Evolutionary conservation across 2,797 vertebrate species (phyloP).

Genomic region (Coreius guichenoti): DNA sequence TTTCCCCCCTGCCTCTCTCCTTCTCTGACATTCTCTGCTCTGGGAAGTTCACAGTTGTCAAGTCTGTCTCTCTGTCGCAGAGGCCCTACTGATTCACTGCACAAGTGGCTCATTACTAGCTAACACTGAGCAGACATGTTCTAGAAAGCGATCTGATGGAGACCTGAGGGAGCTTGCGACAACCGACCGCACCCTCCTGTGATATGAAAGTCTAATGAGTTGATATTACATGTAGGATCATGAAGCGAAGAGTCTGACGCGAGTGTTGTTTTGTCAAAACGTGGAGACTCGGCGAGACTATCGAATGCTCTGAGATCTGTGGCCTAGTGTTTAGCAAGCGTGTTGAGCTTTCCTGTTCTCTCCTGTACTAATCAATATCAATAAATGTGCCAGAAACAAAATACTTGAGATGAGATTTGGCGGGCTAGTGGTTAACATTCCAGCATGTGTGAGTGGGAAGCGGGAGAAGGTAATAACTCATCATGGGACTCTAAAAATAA

Average conservation of each 20-base stretch:
- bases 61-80: conserved; percentile 57
- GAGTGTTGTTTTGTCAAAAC: conserved; percentile 4
- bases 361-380: neutral
- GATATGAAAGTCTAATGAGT: conserved; percentile 14
- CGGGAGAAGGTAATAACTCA: neutral
- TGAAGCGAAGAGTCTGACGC: neutral
- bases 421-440: neutral
- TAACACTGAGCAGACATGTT: conserved; percentile 34
- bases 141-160: conserved; percentile 51
- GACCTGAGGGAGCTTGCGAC: conserved; percentile 24
- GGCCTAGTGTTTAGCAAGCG: neutral
- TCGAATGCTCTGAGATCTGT: neutral
- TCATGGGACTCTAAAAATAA: neutral
- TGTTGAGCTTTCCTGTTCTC: neutral
- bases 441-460: neutral
- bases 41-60: conserved; percentile 73
- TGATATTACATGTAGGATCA: conserved; percentile 30
- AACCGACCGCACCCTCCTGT: conserved; percentile 12
- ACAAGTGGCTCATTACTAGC: conserved; percentile 61
- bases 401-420: neutral
- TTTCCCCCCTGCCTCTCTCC: conserved; percentile 62
- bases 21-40: conserved; percentile 74
- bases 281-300: neutral
- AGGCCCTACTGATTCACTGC: conserved; percentile 45
- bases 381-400: neutral